Conservation (phyloP, 2,113 vertebrate genomes). For the Xenopus laevis region DNA sequence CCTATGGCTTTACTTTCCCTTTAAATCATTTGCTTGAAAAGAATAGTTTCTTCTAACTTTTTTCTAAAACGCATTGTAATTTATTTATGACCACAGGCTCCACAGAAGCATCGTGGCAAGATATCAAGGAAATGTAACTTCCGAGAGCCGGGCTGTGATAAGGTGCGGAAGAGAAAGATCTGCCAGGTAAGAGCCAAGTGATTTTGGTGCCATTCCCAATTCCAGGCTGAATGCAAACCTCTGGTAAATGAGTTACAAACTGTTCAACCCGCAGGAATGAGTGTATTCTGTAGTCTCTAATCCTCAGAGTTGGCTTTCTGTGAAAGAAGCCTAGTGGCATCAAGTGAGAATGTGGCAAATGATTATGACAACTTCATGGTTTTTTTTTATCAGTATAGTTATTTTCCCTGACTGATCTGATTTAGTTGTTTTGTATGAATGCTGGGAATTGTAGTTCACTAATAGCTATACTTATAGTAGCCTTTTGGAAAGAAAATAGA, state of each 20-base stretch:
- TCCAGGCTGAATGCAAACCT: neutral
- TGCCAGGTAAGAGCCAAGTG: conserved; percentile 24
- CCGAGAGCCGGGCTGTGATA: conserved; percentile 16
- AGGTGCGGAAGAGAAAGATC: conserved; percentile 12
- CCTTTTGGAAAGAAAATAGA: no score
- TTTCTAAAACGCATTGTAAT: neutral
- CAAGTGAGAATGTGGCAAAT: neutral
- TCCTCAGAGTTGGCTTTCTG: neutral
- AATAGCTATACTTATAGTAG: no score
- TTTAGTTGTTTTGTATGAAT: neutral
- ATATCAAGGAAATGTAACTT: conserved; percentile 37
- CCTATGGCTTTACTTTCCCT: no score
- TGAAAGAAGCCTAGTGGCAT: neutral
- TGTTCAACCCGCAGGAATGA: neutral
- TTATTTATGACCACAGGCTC: conserved; percentile 14
- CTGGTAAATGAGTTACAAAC: neutral
- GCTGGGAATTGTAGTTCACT: neutral
- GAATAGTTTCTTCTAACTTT: neutral
- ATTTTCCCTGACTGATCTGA: neutral
- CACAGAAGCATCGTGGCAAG: neutral
- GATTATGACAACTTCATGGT: no score
- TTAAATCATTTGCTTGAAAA: no score
- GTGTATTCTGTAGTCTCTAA: neutral
- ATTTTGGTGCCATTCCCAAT: neutral
- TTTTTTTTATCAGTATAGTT: no score